Base-by-base conservation (phyloP, 2,888 invertebrate species). In the Lithosia quadra region DNA sequence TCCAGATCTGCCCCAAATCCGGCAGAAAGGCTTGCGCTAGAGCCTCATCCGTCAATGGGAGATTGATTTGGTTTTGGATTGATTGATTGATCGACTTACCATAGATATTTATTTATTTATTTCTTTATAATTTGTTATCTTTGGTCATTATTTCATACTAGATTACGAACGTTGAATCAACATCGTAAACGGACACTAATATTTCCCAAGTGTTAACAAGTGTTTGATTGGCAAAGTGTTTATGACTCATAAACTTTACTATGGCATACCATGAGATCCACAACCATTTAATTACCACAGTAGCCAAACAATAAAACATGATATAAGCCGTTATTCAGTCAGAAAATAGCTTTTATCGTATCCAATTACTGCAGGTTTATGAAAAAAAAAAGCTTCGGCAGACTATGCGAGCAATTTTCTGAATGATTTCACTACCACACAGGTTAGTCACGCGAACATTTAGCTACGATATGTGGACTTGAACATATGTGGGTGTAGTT, bases 391-490 rank as follows among this genome's bases (percentile, higher is more conserved):
- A 64, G 63, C 68, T 64, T 74, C 74, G 24, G 18, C n/a, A 72
- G 65, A 68, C 69, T 82, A 80, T 78, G 73, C 76, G 74, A 80
- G 82, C 84, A 86, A 88, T 89, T 89, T 87, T 79, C 86, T 86
- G 82, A 88, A 88, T 88, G 87, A 88, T 87, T 88, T 83, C 73
- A 83, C 79, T 78, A 76, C 79, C 78, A 76, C 28, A 36, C 15
- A 63, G 60, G 73, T 73, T 71, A 75, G 84, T 84, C 92, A 92
- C 91, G 92, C 91, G 83, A 91, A 75, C 84, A 86, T 89, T 88
- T 89, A 76, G 81, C 85, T 79, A 85, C 83, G 72, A 49, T 74
- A 72, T 78, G 76, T 81, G 77, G 76, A 81, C 80, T 73, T 74
- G 77, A 80, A 75, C 78, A 79, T 79, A 79, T 77, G 28, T 34